Evolutionary conservation across 2,888 invertebrate genomes (phyloP).

Genomic region (Orthosia cruda): DNA sequence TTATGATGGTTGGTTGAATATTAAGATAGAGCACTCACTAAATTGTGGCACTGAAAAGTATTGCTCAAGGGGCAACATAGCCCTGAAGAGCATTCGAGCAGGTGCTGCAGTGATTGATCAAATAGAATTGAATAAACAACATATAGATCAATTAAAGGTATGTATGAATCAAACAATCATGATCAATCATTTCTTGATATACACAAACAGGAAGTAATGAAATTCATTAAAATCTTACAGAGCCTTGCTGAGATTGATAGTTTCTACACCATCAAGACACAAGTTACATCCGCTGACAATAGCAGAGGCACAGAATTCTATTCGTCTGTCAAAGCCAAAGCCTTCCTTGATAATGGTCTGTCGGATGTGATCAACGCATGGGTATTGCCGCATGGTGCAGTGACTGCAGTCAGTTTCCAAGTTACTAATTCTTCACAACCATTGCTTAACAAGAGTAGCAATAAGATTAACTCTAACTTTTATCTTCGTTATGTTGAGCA

Average conservation of each 20-base stretch:
- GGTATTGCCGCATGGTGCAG: constrained; percentile 95
- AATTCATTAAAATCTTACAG: constrained; percentile 77
- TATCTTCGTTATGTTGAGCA: constrained; percentile 95
- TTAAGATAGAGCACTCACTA: constrained; percentile 94
- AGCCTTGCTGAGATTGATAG: constrained; percentile 93
- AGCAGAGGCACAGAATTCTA: constrained; percentile 93
- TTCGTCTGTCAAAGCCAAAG: constrained; percentile 96
- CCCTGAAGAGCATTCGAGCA: constrained; percentile 93
- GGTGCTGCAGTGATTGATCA: constrained; percentile 93
- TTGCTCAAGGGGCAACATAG: constrained; percentile 93
- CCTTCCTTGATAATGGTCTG: constrained; percentile 94
- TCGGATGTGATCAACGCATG: constrained; percentile 96
- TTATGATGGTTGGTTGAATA: constrained; percentile 94
- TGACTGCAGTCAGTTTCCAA: constrained; percentile 94
- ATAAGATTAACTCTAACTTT: constrained; percentile 94
- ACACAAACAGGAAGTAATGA: constrained; percentile 7
- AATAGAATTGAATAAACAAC: constrained; percentile 90
- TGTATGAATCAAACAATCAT: constrained; percentile 21
- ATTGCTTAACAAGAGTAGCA: constrained; percentile 64
- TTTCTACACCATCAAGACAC: constrained; percentile 94
- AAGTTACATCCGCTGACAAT: constrained; percentile 93
- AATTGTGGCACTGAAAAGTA: constrained; percentile 90
- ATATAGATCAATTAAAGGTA: constrained; percentile 92
- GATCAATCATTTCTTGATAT: neutral
- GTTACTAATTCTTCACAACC: constrained; percentile 81